A percentile compares a stretch with the other conserved stretches of the same genome.
phyloP scores from a whole-genome alignment of 2,113 vertebrate species.

The Prochilodus magdalenae region DNA sequence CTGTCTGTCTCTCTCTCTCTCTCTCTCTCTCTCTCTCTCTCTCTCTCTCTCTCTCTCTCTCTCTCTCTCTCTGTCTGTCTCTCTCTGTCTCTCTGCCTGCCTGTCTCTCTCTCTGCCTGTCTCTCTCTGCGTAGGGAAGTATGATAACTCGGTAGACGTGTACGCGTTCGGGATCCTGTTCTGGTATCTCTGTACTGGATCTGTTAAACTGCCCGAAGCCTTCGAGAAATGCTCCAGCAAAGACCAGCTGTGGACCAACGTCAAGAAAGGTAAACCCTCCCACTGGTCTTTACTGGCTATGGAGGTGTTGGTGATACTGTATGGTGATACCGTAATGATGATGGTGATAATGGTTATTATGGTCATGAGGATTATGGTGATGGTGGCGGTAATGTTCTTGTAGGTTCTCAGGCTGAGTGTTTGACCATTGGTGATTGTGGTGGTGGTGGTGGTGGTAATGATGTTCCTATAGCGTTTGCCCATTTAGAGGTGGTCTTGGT shows the following conservation, averaged over 20 bases:
- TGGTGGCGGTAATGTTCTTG: background rate
- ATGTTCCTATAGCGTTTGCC: conserved; percentile 73
- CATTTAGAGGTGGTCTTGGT: too few relatives aligned
- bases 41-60: conserved; percentile 14
- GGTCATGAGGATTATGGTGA: too few relatives aligned
- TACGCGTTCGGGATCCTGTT: conserved; percentile 99
- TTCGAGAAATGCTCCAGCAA: conserved; percentile 98
- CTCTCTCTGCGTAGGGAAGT: conserved; percentile 83
- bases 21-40: background rate
- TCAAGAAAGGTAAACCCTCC: conserved; percentile 89
- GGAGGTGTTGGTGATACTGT: conserved; percentile 90
- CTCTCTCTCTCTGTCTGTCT: background rate
- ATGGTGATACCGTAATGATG: too few relatives aligned
- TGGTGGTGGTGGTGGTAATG: conserved; percentile 88
- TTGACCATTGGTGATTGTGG: conserved; percentile 90
- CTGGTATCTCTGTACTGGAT: conserved; percentile 98
- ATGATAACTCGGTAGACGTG: conserved; percentile 97
- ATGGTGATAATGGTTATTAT: too few relatives aligned
- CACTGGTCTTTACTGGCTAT: conserved; percentile 66
- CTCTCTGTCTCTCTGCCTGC: background rate
- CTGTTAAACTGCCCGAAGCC: conserved; percentile 94
- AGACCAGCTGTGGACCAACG: conserved; percentile 98
- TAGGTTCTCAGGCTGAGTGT: conserved; percentile 91
- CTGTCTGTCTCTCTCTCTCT: background rate
- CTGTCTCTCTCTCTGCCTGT: conserved; percentile 2